Conservation (phyloP, 2,888 invertebrate genomes). For the Phyto melanocephala region DNA sequence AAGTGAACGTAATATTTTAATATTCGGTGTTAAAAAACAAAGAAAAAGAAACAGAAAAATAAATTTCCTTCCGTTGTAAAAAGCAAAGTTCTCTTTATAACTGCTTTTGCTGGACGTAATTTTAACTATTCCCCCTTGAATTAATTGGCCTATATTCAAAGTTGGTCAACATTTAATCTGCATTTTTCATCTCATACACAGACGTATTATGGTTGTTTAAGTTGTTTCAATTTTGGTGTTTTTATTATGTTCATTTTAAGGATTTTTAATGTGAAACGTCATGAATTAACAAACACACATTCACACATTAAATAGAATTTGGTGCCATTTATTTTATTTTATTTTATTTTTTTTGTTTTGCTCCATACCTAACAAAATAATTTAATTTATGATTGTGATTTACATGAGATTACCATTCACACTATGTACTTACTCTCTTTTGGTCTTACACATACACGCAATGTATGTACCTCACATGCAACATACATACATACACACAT, state of each 20-base stretch:
- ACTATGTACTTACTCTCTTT: neutral
- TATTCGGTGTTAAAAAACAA: too few species aligned
- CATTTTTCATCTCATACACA: neutral
- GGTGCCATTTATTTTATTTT: too few species aligned
- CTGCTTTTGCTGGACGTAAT: too few species aligned
- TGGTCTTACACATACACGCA: neutral
- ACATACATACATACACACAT: neutral
- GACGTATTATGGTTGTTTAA: neutral
- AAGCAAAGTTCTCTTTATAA: too few species aligned
- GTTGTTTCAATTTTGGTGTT: neutral
- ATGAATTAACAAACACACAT: neutral
- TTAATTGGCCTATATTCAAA: neutral
- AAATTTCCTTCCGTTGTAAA: too few species aligned
- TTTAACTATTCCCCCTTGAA: neutral
- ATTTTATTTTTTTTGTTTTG: neutral
- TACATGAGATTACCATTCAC: slow-evolving; percentile 42
- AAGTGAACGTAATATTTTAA: too few species aligned
- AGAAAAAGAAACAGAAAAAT: too few species aligned
- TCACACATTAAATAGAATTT: neutral
- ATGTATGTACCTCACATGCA: neutral
- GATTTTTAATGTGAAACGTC: slow-evolving; percentile 3
- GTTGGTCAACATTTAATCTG: slow-evolving; percentile 10
- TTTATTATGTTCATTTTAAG: neutral
- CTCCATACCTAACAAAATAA: slow-evolving; percentile 28
- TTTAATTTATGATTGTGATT: slow-evolving; percentile 55